Evolutionary conservation across 2,888 invertebrate species (phyloP).

Genomic region (Frankliniella fusca): DNA sequence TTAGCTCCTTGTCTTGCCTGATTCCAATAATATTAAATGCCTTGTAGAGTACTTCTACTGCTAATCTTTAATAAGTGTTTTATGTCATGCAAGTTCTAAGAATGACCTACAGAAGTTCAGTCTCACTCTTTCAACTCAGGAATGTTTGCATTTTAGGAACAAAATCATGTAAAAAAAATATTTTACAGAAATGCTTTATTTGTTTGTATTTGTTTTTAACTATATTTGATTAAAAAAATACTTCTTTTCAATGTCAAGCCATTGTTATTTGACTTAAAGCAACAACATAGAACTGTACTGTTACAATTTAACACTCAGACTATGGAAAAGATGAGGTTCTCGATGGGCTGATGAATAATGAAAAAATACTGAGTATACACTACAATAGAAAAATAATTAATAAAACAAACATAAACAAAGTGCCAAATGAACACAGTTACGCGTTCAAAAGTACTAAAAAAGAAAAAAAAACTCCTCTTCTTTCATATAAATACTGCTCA

Average conservation of each 20-base stretch:
- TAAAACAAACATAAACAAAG: not conserved
- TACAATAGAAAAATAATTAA: not conserved
- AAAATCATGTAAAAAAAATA: not conserved
- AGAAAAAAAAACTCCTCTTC: not conserved
- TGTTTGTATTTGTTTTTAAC: not conserved
- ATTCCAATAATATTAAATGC: no score
- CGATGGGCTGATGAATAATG: constrained; percentile 16
- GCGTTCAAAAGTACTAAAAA: no score
- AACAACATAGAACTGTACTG: no score
- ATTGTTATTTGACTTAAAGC: no score
- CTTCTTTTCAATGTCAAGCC: not conserved
- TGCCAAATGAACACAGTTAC: not conserved
- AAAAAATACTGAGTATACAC: not conserved
- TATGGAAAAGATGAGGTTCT: not conserved
- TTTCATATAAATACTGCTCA: constrained; percentile 8
- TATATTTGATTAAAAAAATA: not conserved
- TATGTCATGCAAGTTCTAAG: no score
- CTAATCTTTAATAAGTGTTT: no score
- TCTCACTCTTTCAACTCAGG: no score
- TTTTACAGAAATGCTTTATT: not conserved
- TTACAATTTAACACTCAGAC: no score
- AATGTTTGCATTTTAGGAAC: not conserved
- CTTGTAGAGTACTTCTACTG: no score
- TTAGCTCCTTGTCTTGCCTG: no score
- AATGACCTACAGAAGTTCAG: no score